Evolutionary conservation across 2,113 vertebrate genomes (phyloP).

Genomic region (Crotalus helleri): DNA sequence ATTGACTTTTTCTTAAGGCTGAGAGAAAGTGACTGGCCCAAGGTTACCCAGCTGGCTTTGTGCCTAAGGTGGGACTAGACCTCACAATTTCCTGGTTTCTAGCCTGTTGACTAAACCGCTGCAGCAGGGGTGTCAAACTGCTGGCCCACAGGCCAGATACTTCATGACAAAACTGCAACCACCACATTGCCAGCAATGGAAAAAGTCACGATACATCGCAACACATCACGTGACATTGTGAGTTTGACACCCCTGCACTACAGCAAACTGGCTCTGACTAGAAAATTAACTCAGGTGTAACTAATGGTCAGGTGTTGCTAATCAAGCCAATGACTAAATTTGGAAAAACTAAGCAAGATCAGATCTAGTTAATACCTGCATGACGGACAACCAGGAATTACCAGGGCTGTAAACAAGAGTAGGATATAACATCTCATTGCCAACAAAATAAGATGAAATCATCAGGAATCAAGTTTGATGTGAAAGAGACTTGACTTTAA

Average conservation of each 20-base stretch:
- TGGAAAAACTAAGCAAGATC: neutral
- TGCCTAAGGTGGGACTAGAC: neutral
- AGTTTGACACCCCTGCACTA: neutral
- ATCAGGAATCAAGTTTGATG: neutral
- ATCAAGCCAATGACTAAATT: neutral
- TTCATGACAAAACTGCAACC: too few relatives aligned
- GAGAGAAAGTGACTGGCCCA: neutral
- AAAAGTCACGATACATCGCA: too few relatives aligned
- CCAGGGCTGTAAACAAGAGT: neutral
- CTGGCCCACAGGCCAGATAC: too few relatives aligned
- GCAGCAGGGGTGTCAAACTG: neutral
- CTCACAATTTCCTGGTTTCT: neutral
- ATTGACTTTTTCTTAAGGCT: neutral
- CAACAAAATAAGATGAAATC: neutral
- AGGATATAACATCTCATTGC: neutral
- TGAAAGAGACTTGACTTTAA: neutral
- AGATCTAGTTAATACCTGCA: neutral
- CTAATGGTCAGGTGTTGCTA: neutral
- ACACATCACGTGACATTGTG: too few relatives aligned
- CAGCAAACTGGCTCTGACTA: neutral
- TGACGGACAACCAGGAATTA: neutral
- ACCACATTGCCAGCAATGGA: too few relatives aligned
- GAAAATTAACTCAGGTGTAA: neutral
- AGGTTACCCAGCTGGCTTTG: neutral
- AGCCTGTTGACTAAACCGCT: neutral